Base-by-base conservation (phyloP, 2,888 invertebrate species). In the Tetragonula carbonaria region DNA sequence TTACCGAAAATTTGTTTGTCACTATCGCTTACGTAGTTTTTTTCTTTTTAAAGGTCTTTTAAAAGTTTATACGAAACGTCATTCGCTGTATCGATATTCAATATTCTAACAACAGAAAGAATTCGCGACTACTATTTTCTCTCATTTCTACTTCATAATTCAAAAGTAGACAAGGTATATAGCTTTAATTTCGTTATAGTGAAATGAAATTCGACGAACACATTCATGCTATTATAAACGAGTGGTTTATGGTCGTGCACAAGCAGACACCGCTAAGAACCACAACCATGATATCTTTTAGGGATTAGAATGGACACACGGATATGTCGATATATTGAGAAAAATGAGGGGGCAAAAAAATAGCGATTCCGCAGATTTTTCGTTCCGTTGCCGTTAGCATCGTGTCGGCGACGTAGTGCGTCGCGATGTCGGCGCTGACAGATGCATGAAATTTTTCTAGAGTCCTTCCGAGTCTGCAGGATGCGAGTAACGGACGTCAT, bases 381-480 rank as follows among this genome's bases (percentile, higher is more conserved):
- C 62, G 66, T 63, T 33, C 5, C 14, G 66, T 68, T 55, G 51
- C 70, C 53, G 79, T 86, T 81, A 84, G 66, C 53, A 45, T 18
- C 67, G 71, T 71, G 82, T 86, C 74, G 74, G 14, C 63, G 77
- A 53, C 73, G 55, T 63, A 33, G 51, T 68, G 57, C 78, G 79
- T 76, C 45, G 63, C 50, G 76, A 21, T 63, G 74, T 73, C 53
- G 66, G 38, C 82, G 75, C 74, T 87, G 90, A 90, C 90, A 86
- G 90, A 86, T 86, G 86, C 88, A 84, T 78, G 74, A 82, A 90
- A 90, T 86, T 85, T 90, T 90, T 86, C 85, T 86, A 79, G 78
- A 53, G 75, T 84, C 71, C 79, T 86, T 83, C 51, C 70, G 80
- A 77, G 82, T 73, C 82, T 63, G 33, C 85, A 55, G 80, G 86